A percentile compares a stretch with the other conserved stretches of the same genome.
phyloP scores from a whole-genome alignment of 1,140 invertebrate species.

The Notospermus geniculatus region DNA sequence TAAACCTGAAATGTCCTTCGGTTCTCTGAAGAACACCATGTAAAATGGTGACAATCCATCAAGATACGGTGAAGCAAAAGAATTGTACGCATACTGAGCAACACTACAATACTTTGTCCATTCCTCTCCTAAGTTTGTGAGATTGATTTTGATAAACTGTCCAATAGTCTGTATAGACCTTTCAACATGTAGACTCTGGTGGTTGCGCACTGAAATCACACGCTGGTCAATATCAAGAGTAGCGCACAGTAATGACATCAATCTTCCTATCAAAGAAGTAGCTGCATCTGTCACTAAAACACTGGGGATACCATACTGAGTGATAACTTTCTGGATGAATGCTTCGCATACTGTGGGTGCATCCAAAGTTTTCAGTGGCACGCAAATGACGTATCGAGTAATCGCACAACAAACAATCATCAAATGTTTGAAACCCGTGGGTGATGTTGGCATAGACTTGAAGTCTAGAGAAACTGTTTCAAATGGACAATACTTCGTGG shows the following conservation, averaged over 20 bases:
- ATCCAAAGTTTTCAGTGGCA: not conserved
- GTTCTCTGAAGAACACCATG: not conserved
- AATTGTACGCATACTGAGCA: constrained; percentile 2
- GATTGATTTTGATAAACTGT: too few species aligned
- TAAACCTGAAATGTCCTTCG: not conserved
- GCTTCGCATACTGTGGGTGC: not conserved
- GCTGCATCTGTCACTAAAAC: not conserved
- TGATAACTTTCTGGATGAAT: not conserved
- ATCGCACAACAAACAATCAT: constrained; percentile 1
- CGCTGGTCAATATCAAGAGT: not conserved
- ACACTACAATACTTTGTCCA: too few species aligned
- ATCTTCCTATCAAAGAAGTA: not conserved
- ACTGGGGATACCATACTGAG: not conserved
- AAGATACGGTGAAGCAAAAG: not conserved
- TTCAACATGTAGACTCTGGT: too few species aligned
- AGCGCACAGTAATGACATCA: not conserved
- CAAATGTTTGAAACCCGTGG: not conserved
- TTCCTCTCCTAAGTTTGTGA: too few species aligned
- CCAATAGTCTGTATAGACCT: too few species aligned
- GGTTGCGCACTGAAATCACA: not conserved
- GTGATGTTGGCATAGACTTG: not conserved
- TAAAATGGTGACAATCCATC: not conserved
- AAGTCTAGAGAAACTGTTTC: not conserved
- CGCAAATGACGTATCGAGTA: not conserved
- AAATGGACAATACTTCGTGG: not conserved